Evolutionary conservation across 2,797 vertebrate species (phyloP).

Genomic region (Acipenser oxyrinchus): DNA sequence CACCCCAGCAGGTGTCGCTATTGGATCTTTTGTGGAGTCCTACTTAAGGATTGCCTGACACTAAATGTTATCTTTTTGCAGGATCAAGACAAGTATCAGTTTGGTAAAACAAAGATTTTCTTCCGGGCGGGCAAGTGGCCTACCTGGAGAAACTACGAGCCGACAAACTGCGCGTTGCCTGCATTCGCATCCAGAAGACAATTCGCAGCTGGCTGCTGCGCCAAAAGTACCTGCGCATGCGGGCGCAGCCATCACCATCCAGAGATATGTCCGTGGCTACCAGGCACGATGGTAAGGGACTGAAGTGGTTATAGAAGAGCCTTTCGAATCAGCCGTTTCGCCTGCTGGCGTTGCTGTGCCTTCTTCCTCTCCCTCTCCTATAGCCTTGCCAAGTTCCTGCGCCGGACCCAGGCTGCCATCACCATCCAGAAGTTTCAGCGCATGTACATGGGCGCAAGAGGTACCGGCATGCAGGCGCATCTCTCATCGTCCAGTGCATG

Average conservation of each 20-base stretch:
- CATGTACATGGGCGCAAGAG: constrained; percentile 71
- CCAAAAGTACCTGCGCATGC: constrained; percentile 88
- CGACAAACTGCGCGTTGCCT: constrained; percentile 87
- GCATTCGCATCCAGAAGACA: constrained; percentile 95
- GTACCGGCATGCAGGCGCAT: constrained; percentile 71
- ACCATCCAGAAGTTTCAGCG: constrained; percentile 87
- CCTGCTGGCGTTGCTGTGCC: background rate
- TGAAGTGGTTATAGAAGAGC: background rate
- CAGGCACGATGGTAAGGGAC: constrained; percentile 86
- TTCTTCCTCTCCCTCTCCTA: background rate
- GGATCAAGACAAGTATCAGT: constrained; percentile 98
- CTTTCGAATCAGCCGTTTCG: background rate
- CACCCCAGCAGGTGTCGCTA: too few relatives aligned
- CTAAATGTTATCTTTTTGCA: constrained; percentile 29
- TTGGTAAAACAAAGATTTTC: constrained; percentile 98
- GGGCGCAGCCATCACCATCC: constrained; percentile 78
- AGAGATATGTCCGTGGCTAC: constrained; percentile 86
- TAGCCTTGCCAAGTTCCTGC: constrained; percentile 82
- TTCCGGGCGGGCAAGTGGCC: constrained; percentile 95
- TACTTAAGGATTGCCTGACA: too few relatives aligned
- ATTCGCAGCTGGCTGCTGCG: constrained; percentile 91
- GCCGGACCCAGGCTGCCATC: constrained; percentile 77
- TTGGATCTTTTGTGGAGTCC: too few relatives aligned
- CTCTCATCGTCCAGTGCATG: constrained; percentile 80
- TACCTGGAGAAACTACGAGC: constrained; percentile 94